Evolutionary conservation across 2,888 invertebrate species (phyloP), one percentile per base, ranked within the genome.

Genomic region (Polia nebulosa): DNA sequence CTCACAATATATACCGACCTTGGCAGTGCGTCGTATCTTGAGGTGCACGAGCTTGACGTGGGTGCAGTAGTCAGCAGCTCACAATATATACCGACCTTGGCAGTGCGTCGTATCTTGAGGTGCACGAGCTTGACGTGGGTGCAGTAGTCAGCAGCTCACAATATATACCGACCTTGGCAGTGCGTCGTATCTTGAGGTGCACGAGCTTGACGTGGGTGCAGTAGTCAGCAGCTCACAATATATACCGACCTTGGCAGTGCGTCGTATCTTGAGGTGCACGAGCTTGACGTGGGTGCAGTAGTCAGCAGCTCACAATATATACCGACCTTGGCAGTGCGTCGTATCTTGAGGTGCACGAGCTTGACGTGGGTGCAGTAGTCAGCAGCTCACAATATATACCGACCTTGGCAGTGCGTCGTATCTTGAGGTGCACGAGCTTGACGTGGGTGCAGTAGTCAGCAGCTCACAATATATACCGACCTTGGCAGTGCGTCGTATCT

Each of bases 81-180:
- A n/a, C n/a, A n/a, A n/a, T n/a, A n/a, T n/a, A n/a, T n/a, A n/a
- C n/a, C n/a, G n/a, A n/a, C n/a, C 91, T 94, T 89, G 59, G 95
- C 93, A 79, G 87, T 95, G 57, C 87, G 87, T n/a, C n/a, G n/a
- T n/a, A n/a, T n/a, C 83, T 93, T 94, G 32, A 94, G 84, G 41
- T 94, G 95, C 49, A 95, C 94, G 0, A 95, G 85, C 20, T 92
- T 91, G 76, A 91, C 83, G 86, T 95, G 95, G 2, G 95, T 95
- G 9, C 87, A 79, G n/a, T n/a, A n/a, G n/a, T n/a, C n/a, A n/a
- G n/a, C n/a, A n/a, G n/a, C n/a, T n/a, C n/a, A n/a, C n/a, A n/a
- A n/a, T n/a, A n/a, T n/a, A n/a, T n/a, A n/a, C n/a, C n/a, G n/a
- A n/a, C n/a, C 91, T 94, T 89, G 59, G 95, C 93, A 79, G 87